These are phyloP conservation scores for Cyprinus carpio DNA, from an alignment of 2,113 vertebrate genomes.

Conservation along the genomic window DNA sequence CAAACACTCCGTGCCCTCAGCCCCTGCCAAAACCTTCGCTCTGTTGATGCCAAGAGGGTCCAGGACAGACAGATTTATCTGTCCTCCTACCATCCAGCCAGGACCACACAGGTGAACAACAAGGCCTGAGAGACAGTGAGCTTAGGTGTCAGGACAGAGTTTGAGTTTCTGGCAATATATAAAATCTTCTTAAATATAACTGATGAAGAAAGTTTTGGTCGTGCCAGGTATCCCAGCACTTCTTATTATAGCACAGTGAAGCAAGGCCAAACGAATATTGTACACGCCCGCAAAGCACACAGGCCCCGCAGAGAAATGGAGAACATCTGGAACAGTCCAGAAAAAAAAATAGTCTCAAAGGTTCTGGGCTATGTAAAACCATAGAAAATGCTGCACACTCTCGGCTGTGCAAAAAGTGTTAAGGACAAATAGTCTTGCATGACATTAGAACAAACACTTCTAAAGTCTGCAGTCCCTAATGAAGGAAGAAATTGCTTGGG, in stretches of 20 bases:
- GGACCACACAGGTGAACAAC: conserved; percentile 56
- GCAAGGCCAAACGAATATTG: conserved; percentile 13
- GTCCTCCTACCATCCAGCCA: conserved; percentile 54
- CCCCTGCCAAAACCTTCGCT: not conserved
- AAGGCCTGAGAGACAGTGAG: conserved; percentile 51
- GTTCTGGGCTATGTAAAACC: conserved; percentile 32
- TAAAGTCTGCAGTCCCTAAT: conserved; percentile 12
- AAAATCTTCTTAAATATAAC: conserved; percentile 30
- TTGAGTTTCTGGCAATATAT: conserved; percentile 52
- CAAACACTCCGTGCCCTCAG: not conserved
- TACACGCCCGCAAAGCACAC: not conserved
- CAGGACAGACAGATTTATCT: conserved; percentile 49
- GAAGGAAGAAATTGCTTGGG: conserved; percentile 34
- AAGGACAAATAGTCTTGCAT: conserved; percentile 44
- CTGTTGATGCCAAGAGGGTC: conserved; percentile 1
- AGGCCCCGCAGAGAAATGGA: conserved; percentile 21
- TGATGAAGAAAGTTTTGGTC: conserved; percentile 38
- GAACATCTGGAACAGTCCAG: conserved; percentile 37
- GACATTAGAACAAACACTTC: conserved; percentile 25
- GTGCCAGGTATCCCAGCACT: conserved; percentile 21
- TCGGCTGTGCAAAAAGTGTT: conserved; percentile 30
- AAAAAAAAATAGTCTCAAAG: conserved; percentile 41
- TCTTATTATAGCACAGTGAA: conserved; percentile 37
- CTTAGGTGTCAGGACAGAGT: conserved; percentile 26
- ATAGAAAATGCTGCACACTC: conserved; percentile 19